Conservation (phyloP, 2,888 invertebrate genomes). For the Tribolium freemani region DNA sequence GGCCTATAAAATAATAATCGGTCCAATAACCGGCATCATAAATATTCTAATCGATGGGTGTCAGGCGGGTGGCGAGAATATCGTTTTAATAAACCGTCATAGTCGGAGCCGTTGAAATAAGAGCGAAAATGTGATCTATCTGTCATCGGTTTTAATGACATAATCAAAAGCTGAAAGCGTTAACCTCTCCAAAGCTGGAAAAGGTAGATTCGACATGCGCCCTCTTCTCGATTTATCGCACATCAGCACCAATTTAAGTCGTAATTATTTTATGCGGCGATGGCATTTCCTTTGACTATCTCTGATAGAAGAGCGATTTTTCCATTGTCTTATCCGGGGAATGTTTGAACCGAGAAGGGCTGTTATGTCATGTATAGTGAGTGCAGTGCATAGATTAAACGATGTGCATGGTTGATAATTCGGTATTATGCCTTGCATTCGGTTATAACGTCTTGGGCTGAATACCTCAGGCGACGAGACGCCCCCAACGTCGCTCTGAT, state of each 20-base stretch:
- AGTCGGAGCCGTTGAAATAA: conserved; percentile 55
- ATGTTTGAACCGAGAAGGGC: neutral
- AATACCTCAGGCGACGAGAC: conserved; percentile 45
- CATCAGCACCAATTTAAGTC: conserved; percentile 35
- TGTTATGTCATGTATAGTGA: conserved; percentile 37
- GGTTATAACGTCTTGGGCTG: conserved; percentile 46
- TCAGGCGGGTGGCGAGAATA: conserved; percentile 54
- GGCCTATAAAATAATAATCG: conserved; percentile 34
- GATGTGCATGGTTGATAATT: conserved; percentile 44
- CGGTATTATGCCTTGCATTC: conserved; percentile 44
- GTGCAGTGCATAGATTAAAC: conserved; percentile 44
- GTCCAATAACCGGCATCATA: conserved; percentile 45
- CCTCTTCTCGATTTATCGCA: conserved; percentile 34
- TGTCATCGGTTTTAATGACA: conserved; percentile 63
- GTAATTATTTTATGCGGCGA: conserved; percentile 35
- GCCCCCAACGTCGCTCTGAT: conserved; percentile 39
- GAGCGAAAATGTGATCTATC: conserved; percentile 65
- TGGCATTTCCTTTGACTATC: conserved; percentile 24
- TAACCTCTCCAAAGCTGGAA: conserved; percentile 61
- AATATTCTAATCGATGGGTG: conserved; percentile 59
- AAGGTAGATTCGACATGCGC: conserved; percentile 63
- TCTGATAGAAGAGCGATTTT: neutral
- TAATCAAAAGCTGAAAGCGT: conserved; percentile 62
- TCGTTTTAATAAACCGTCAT: conserved; percentile 58
- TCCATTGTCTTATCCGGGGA: neutral